Percentiles rank a stretch among this genome's conserved stretches.
phyloP scores from a whole-genome alignment of 2,113 vertebrate genomes.

The Eulemur macaco region DNA sequence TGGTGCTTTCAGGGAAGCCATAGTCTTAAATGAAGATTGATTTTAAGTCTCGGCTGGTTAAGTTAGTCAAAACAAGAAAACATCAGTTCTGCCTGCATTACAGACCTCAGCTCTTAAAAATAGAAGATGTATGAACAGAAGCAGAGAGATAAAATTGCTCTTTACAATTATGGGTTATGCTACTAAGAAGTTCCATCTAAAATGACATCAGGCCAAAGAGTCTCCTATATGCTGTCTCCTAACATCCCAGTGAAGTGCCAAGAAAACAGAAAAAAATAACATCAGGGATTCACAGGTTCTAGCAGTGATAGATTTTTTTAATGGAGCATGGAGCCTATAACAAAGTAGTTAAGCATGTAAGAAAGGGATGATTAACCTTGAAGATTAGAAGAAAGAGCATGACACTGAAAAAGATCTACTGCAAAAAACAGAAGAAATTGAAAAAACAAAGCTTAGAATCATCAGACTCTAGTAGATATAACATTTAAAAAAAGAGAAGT shows the following conservation, averaged over 20 bases:
- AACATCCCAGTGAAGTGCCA: not conserved
- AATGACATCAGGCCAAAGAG: not conserved
- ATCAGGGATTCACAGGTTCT: not conserved
- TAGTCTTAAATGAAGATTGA: not conserved
- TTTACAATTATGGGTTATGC: not conserved
- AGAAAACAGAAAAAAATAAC: not conserved
- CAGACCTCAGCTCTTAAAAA: not conserved
- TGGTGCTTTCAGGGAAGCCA: not conserved
- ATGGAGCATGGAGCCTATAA: not conserved
- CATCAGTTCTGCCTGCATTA: not conserved
- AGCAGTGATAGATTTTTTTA: not conserved
- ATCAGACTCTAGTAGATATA: not conserved
- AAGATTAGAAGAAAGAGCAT: not conserved
- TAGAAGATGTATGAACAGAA: not conserved
- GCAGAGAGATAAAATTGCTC: not conserved
- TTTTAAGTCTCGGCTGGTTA: not conserved
- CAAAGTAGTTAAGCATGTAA: not conserved
- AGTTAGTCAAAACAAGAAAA: not conserved
- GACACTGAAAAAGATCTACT: not conserved
- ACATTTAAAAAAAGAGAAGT: not conserved
- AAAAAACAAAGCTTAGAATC: not conserved
- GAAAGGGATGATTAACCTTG: not conserved
- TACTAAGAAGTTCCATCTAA: not conserved
- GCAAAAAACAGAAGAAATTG: not conserved
- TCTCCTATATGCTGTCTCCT: not conserved